Base-by-base conservation (phyloP, 2,797 vertebrate genomes). In the Notamacropus eugenii region DNA sequence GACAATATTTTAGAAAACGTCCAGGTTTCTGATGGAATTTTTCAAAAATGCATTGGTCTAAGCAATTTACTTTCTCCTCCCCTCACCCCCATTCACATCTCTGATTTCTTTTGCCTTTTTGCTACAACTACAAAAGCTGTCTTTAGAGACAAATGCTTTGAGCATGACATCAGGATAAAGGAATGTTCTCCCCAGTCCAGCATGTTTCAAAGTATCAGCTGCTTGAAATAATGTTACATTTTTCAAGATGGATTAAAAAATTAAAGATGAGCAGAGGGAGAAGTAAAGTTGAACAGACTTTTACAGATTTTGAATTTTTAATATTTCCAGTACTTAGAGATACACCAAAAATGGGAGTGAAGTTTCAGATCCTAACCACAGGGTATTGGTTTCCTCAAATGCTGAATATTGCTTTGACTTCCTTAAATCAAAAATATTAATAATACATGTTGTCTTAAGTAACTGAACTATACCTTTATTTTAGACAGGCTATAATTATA, bases 101-200 rank as follows among this genome's bases (percentile, higher is more conserved):
- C 98, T 97, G 98, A 98, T 98, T 99, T 98, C 98, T 98, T 98
- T 98, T 98, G 98, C 98, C 98, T 98, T 98, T 99, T 98, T 97
- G 98, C 99, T 98, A 96, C 98, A 98, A 98, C 98, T 98, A 99
- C 98, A 99, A 99, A 99, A 99, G 99, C 98, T 98, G 98, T 99
- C 98, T 98, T 98, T 98, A 98, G 98, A 99, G 98, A 98, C 98
- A 98, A 98, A 98, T 97, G 98, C 98, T 98, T 98, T 98, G 97
- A 97, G 98, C 97, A 99, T 99, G 98, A 99, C 98, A 98, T 99
- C 99, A 98, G 98, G 98, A 97, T 95, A 97, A 98, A 98, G 98
- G 98, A 99, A 99, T 99, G 98, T 98, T 98, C 97, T 96, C 98
- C 97, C 96, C 93, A 94, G 98, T 98, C 98, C 98, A 98, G 98